Base-by-base conservation (phyloP, 2,797 vertebrate species). In the Enteromius treurensis region DNA sequence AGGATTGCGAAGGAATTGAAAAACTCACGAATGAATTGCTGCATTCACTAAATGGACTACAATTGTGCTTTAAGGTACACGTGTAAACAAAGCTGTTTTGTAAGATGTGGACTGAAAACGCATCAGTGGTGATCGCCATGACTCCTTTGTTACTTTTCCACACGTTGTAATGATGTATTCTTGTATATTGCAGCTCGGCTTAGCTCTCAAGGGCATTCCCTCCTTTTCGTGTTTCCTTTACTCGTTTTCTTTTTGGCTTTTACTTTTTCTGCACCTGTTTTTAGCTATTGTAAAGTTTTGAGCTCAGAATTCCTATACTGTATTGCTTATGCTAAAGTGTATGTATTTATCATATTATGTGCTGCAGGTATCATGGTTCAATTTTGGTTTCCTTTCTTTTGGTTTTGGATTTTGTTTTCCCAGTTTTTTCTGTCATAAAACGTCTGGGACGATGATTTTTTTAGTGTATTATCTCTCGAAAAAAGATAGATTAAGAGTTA, bases 291-390 rank as follows among this genome's bases (percentile, higher is more conserved):
- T 95, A 95, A 94, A 95, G 92, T 93, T 95, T 93, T 91, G 91
- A 93, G 93, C 93, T 93, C 91, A 91, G 91, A 84, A 92, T 92
- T 93, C 89, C 91, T 94, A 94, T 95, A 93, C 94, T 95, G 94
- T 94, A 91, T 93, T 93, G 94, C 94, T 94, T 94, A 91, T 92
- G 94, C 93, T 94, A 91, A 94, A 91, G 92, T 95, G 93, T 95
- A 92, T 94, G 93, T 95, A 94, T 96, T 94, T 94, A 95, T 95
- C 93, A 93, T 94, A 93, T 94, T 93, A 94, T 93, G 93, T 94
- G 94, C 93, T 93, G 93, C 95, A 93, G 93, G 91, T 95, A 94
- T 93, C 93, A 93, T 92, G 92, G 93, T 93, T 94, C 89, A 74
- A 73, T 90, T 89, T 91, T 81, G 82, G 74, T 88, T 86, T 78